Evolutionary conservation across 2,797 vertebrate genomes (phyloP).

Genomic region (Tenualosa ilisha): DNA sequence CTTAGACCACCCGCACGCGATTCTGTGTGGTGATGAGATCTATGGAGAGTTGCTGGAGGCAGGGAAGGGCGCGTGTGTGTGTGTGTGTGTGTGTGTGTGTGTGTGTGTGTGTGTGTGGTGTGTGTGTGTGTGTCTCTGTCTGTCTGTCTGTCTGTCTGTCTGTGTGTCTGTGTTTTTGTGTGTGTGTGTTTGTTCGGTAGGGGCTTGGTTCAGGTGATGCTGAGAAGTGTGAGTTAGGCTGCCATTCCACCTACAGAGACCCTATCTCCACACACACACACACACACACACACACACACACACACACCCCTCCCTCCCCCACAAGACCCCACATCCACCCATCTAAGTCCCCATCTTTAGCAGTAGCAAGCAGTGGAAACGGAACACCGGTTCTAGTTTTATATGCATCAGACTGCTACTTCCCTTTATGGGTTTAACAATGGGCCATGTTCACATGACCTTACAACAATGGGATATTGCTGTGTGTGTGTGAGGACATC

Average conservation of each 20-base stretch:
- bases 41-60: not conserved
- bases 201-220: not conserved
- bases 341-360: not conserved
- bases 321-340: not conserved
- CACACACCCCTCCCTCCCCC: not conserved
- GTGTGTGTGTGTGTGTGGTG: not conserved
- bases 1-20: not conserved
- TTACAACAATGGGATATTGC: constrained; percentile 14
- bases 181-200: no score
- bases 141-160: no score
- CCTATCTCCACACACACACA: not conserved
- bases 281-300: constrained; percentile 20
- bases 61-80: not conserved
- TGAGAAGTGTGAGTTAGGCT: not conserved
- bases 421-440: constrained; percentile 34
- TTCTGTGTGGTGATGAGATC: not conserved
- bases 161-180: no score
- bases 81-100: no score
- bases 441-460: constrained; percentile 28
- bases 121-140: no score
- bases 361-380: not conserved
- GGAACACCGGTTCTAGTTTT: not conserved
- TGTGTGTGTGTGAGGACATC: not conserved
- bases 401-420: constrained; percentile 1
- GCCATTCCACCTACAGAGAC: no score